Evolutionary conservation across 2,797 vertebrate genomes (phyloP), one percentile per base, ranked within the genome.

Genomic region (Melanotaenia pygmaea): DNA sequence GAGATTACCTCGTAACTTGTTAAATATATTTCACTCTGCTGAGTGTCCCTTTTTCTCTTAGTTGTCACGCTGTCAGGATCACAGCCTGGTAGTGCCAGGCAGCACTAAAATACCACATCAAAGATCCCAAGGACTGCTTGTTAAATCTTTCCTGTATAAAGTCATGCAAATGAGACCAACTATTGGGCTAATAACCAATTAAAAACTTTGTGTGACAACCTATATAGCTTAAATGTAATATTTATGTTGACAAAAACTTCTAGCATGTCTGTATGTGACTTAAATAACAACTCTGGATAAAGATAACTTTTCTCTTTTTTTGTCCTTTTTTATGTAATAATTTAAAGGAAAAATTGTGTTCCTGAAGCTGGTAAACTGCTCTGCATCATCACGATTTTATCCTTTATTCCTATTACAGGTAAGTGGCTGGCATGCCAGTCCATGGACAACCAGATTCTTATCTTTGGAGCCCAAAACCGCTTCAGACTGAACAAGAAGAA

Each of bases 401-500:
- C 18, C n/a, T 57, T 51, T 71, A 32, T 69, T 84, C 43, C 34
- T 11, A 35, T 77, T 11, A 0, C 38, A 99, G 98, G 98, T 70
- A 99, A 99, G 70, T 99, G 98, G 98, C 92, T 99, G 26, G 98
- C 98, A 1, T 99, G 98, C 86, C 98, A 99, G 85, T 99, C 98
- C 0, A 99, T 99, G 98, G 98, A 99, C 90, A 99, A 99, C 90
- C 98, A 99, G 90, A 99, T 99, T 85, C 94, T 99, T 85, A 99
- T 99, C 84, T 99, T 99, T 74, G 98, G 98, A 77, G 98, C 98
- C 58, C 98, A 99, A 86, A 99, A 99, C 89, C 96, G 98, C 87
- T 99, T 99, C 94, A 94, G 98, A 78, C 94, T 99, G 81, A 99
- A 99, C 94, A 99, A 99, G 94, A 99, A 99, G 94, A 99, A 99